These are phyloP conservation scores for Ips nitidus DNA, from an alignment of 1,140 invertebrate species.

Conservation along the genomic window DNA sequence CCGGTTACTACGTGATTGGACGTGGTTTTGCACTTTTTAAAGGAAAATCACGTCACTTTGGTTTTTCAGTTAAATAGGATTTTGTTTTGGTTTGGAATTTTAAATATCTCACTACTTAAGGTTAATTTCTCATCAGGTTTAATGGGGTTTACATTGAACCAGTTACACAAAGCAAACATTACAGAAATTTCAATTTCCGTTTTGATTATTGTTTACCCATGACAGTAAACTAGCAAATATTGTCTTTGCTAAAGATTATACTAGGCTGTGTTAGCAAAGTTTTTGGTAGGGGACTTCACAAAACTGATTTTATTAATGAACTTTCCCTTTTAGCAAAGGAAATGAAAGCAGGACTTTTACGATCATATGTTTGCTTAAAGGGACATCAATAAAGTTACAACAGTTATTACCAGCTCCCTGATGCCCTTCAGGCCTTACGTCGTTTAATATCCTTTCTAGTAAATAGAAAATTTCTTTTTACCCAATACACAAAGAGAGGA, in stretches of 20 bases:
- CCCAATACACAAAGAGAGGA: background rate
- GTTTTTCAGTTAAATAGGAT: background rate
- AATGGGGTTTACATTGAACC: no score
- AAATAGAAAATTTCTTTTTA: slow-evolving; percentile 3
- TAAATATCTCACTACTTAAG: background rate
- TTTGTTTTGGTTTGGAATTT: background rate
- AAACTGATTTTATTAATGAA: background rate
- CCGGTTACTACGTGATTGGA: slow-evolving; percentile 10
- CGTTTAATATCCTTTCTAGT: slow-evolving; percentile 4
- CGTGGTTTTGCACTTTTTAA: background rate
- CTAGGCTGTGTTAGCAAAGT: background rate
- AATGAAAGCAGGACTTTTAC: slow-evolving; percentile 13
- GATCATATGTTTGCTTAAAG: slow-evolving; percentile 7
- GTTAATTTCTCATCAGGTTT: background rate
- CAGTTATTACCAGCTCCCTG: slow-evolving; percentile 8
- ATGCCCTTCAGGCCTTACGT: background rate
- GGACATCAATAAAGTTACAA: slow-evolving; percentile 13
- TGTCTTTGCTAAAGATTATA: background rate
- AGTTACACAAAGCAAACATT: slow-evolving; percentile 13
- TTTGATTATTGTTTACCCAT: slow-evolving; percentile 47
- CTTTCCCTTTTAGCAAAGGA: slow-evolving; percentile 9
- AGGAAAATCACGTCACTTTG: background rate
- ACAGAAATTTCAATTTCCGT: slow-evolving; percentile 44
- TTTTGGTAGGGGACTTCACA: background rate
- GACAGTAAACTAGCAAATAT: slow-evolving; percentile 34